phyloP scores from a whole-genome alignment of 2,797 vertebrate species.

The Rachycentron canadum region DNA sequence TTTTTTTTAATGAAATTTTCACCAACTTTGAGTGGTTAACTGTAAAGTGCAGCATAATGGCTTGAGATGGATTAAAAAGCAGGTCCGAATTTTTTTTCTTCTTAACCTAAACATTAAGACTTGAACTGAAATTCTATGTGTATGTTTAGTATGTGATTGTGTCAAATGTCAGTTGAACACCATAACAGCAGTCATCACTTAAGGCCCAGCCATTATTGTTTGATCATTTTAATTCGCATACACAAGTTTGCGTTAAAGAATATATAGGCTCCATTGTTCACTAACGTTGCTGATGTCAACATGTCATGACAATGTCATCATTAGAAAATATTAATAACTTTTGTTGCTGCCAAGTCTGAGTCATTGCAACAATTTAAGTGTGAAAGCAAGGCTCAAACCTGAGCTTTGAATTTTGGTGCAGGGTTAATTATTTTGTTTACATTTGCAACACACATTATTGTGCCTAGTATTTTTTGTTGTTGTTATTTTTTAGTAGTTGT shows the following conservation, averaged over 20 bases:
- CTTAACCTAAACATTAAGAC: conserved; percentile 8
- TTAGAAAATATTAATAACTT: conserved; percentile 1
- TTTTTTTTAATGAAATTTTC: neutral
- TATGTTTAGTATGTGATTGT: neutral
- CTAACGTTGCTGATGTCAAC: neutral
- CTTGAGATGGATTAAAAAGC: conserved; percentile 1
- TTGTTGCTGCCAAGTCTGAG: neutral
- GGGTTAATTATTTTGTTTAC: neutral
- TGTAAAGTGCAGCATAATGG: conserved; percentile 1
- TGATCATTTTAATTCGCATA: neutral
- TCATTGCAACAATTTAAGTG: neutral
- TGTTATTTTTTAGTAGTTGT: neutral
- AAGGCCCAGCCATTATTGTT: neutral
- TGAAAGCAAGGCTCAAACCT: conserved; percentile 1
- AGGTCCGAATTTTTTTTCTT: neutral
- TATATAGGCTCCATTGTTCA: neutral
- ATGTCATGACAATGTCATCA: neutral
- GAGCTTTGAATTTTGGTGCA: neutral
- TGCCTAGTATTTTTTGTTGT: neutral
- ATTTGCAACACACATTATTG: neutral
- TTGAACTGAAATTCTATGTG: neutral
- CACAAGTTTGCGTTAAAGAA: neutral
- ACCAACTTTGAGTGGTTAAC: conserved; percentile 10
- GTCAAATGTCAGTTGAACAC: neutral
- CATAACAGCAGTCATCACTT: neutral